phyloP scores from a whole-genome alignment of 2,113 vertebrate species.

The Terrapene triunguis region DNA sequence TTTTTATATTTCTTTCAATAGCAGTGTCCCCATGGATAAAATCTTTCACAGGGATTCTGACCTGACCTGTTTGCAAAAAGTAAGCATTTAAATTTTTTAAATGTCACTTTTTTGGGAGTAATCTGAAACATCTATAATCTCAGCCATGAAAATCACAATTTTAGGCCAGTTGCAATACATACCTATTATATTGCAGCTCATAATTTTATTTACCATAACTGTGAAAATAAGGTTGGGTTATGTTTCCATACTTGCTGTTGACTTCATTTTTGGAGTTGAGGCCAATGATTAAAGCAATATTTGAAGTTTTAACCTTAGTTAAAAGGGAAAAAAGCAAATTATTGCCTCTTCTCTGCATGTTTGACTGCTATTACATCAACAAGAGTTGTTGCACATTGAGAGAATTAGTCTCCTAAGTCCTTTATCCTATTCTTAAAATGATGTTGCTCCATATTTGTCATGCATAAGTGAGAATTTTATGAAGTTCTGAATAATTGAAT shows the following conservation, averaged over 20 bases:
- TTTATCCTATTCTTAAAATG: neutral
- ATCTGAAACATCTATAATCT: neutral
- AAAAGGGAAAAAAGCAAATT: neutral
- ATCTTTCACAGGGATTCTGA: constrained; percentile 91
- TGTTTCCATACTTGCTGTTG: neutral
- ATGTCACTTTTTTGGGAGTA: neutral
- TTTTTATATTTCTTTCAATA: constrained; percentile 74
- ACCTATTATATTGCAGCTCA: neutral
- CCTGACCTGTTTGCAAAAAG: constrained; percentile 96
- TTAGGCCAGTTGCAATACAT: neutral
- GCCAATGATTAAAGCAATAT: fast-evolving
- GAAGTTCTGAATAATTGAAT: neutral
- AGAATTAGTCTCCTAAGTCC: neutral
- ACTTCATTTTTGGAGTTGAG: neutral
- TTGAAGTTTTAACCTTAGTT: neutral
- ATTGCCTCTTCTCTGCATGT: neutral
- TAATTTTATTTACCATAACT: neutral
- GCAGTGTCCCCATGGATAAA: constrained; percentile 92
- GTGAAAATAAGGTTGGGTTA: neutral
- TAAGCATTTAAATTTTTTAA: constrained; percentile 67
- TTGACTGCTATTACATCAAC: neutral
- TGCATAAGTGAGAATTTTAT: neutral
- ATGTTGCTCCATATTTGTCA: neutral
- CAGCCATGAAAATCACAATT: neutral
- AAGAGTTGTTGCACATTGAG: fast-evolving